Base-by-base conservation (phyloP, 2,888 invertebrate species). In the Cephus runcator region DNA sequence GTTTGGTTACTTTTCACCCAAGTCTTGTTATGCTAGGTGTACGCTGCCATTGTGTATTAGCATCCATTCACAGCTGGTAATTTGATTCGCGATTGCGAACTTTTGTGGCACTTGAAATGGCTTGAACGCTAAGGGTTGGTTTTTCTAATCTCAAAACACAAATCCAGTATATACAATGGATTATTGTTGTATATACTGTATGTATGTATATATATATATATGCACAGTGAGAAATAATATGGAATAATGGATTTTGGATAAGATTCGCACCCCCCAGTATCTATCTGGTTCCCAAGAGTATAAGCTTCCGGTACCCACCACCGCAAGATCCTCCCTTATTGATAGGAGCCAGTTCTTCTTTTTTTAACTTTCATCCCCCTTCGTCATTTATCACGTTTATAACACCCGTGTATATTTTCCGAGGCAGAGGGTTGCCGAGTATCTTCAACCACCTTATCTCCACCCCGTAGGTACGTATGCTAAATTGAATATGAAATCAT, bases 401-500 rank as follows among this genome's bases (percentile, higher is more conserved):
- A 82, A 81, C 82, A 81, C 79, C 78, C 79, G 81, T 84, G 81
- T 84, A 83, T 84, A 83, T 86, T 83, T 81, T 80, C 81, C 83
- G 87, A 85, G 87, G 81, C 83, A 82, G 78, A 76, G 77, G 77
- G 80, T 71, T 79, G 83, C 71, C 80, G 81, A 84, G 84, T 88
- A 87, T 89, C 87, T 88, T 85, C 84, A 78, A 78, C 82, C 81
- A 84, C 86, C 88, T 91, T 90, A 90, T 91, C 91, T 89, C 79
- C 84, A 75, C 85, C 85, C 83, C 81, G 83, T 80, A 81, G 81
- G 81, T 82, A 85, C 85, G 88, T 91, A 91, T 91, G 91, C 90
- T 91, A 91, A 91, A 91, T 91, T 91, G 91, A 91, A 91, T 91
- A 91, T 91, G 91, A 91, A 91, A 91, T 90, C 90, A 91, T 90